Percentiles rank a stretch among this genome's conserved stretches.
Evolutionary conservation across 2,888 invertebrate genomes (phyloP).

Genomic region (Hydroisotoma schaefferi): DNA sequence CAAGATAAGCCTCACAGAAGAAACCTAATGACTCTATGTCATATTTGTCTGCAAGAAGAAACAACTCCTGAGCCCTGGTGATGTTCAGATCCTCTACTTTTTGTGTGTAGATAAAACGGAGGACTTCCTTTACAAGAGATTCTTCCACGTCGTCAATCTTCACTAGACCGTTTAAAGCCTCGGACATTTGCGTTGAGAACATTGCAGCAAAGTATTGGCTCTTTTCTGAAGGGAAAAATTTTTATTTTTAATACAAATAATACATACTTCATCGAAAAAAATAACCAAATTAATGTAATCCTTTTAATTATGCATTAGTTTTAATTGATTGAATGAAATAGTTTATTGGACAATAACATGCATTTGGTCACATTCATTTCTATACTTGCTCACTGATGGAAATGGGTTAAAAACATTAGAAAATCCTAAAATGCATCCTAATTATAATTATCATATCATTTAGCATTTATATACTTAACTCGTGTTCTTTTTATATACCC

Average conservation of each 20-base stretch:
- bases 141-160: constrained; percentile 27
- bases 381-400: no score
- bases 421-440: no score
- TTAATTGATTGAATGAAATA: not conserved
- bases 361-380: no score
- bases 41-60: constrained; percentile 34
- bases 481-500: no score
- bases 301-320: not conserved
- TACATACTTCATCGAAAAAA: not conserved
- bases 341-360: no score
- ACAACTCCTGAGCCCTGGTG: constrained; percentile 18
- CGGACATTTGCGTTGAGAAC: constrained; percentile 34
- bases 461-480: no score
- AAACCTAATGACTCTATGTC: constrained; percentile 26
- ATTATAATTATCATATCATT: no score
- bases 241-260: not conserved
- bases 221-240: constrained; percentile 17
- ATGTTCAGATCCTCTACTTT: constrained; percentile 26
- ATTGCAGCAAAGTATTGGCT: constrained; percentile 33
- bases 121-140: constrained; percentile 26
- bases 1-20: constrained; percentile 26
- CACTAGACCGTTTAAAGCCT: constrained; percentile 29
- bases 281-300: not conserved
- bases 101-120: constrained; percentile 36
- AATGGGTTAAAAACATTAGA: no score